Percentiles rank a stretch among this genome's conserved stretches.
Evolutionary conservation across 2,797 vertebrate genomes (phyloP).

Genomic region (Chloroceryle inda): DNA sequence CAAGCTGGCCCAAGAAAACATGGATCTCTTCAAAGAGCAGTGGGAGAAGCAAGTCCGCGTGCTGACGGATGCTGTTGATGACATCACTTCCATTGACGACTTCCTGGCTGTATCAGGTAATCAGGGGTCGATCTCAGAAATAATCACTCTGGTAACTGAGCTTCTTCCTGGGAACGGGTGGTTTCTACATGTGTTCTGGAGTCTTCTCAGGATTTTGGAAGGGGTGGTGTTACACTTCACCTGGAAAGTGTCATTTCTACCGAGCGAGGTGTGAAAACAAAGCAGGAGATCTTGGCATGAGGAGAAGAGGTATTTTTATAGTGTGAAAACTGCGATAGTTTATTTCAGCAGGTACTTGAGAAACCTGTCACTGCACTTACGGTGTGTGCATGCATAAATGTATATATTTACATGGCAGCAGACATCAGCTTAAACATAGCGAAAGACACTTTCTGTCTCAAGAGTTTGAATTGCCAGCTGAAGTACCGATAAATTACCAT

Average conservation of each 20-base stretch:
- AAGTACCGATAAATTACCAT: not conserved
- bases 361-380: not conserved
- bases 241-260: not conserved
- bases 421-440: not conserved
- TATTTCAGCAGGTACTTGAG: not conserved
- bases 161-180: not conserved
- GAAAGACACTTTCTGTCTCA: not conserved
- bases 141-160: rapidly evolving
- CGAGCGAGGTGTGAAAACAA: not conserved
- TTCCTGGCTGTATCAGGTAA: slow-evolving; percentile 88
- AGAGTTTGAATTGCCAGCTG: not conserved
- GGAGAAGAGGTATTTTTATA: not conserved
- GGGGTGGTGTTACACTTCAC: not conserved
- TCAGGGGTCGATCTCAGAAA: not conserved
- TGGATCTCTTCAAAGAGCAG: slow-evolving; percentile 88
- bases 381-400: not conserved
- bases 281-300: not conserved
- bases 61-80: slow-evolving; percentile 86
- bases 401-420: not conserved
- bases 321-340: not conserved
- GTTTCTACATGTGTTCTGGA: not conserved
- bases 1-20: slow-evolving; percentile 85
- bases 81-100: slow-evolving; percentile 88
- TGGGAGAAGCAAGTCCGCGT: slow-evolving; percentile 88
- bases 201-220: not conserved